Conservation (phyloP, 2,888 invertebrate species). For the Archaeoteleia sp. region DNA sequence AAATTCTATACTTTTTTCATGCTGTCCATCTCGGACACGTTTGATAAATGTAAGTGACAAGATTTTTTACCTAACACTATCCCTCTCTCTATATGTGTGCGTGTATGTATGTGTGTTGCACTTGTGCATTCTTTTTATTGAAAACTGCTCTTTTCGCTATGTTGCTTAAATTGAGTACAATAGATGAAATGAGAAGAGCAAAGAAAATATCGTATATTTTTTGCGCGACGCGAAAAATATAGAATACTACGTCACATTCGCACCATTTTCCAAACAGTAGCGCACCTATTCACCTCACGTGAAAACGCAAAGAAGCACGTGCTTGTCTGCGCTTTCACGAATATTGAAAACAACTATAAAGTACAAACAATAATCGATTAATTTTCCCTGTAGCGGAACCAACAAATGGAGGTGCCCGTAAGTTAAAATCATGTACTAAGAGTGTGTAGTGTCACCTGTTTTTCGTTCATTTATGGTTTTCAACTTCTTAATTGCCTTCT, state of each 20-base stretch:
- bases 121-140: slow-evolving; percentile 35
- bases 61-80: slow-evolving; percentile 66
- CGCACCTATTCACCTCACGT: slow-evolving; percentile 52
- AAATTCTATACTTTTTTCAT: slow-evolving; percentile 71
- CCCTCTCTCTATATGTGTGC: slow-evolving; percentile 56
- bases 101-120: slow-evolving; percentile 53
- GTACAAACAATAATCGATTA: slow-evolving; percentile 73
- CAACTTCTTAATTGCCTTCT: background rate
- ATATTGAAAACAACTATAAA: slow-evolving; percentile 37
- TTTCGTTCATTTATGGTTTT: slow-evolving; percentile 45
- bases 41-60: slow-evolving; percentile 71
- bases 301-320: slow-evolving; percentile 61
- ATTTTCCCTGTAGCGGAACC: slow-evolving; percentile 81
- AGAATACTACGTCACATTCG: slow-evolving; percentile 38
- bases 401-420: slow-evolving; percentile 82
- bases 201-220: slow-evolving; percentile 25
- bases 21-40: slow-evolving; percentile 71
- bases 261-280: slow-evolving; percentile 47
- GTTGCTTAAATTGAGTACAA: no score
- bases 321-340: slow-evolving; percentile 62
- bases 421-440: slow-evolving; percentile 74
- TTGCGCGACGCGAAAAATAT: slow-evolving; percentile 37
- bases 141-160: slow-evolving; percentile 17
- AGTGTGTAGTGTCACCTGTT: slow-evolving; percentile 66
- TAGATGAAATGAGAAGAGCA: background rate